These are phyloP conservation scores for Callipepla californica DNA, from an alignment of 2,113 vertebrate genomes.

Conservation along the genomic window DNA sequence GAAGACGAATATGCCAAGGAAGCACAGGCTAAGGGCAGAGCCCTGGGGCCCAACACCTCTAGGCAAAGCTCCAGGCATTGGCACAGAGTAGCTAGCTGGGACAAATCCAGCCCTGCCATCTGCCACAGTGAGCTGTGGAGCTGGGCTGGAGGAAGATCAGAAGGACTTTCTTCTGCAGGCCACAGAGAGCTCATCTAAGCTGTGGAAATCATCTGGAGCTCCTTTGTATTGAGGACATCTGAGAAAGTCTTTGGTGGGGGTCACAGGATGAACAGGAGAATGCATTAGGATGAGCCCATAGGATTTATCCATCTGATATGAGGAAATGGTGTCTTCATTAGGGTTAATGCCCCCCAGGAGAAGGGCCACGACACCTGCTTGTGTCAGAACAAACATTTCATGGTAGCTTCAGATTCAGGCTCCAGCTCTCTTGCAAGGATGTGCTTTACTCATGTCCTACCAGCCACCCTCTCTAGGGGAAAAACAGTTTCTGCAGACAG, in stretches of 20 bases:
- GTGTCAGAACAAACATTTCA: background rate
- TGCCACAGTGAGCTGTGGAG: conserved; percentile 35
- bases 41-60: background rate
- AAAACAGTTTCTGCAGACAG: background rate
- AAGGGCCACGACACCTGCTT: background rate
- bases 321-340: background rate
- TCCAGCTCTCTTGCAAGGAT: background rate
- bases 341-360: background rate
- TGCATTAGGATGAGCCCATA: background rate
- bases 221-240: background rate
- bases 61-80: conserved; percentile 43
- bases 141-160: conserved; percentile 31
- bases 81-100: conserved; percentile 6
- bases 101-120: conserved; percentile 49
- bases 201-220: background rate
- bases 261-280: background rate
- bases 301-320: background rate
- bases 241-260: background rate
- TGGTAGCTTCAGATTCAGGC: background rate
- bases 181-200: background rate
- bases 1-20: conserved; percentile 15
- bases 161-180: conserved; percentile 16
- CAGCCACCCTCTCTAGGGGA: background rate
- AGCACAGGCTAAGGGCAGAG: conserved; percentile 20
- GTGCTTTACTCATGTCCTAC: background rate